Evolutionary conservation across 2,888 invertebrate species (phyloP), one percentile per base, ranked within the genome.

Genomic region (Beris morrisii): DNA sequence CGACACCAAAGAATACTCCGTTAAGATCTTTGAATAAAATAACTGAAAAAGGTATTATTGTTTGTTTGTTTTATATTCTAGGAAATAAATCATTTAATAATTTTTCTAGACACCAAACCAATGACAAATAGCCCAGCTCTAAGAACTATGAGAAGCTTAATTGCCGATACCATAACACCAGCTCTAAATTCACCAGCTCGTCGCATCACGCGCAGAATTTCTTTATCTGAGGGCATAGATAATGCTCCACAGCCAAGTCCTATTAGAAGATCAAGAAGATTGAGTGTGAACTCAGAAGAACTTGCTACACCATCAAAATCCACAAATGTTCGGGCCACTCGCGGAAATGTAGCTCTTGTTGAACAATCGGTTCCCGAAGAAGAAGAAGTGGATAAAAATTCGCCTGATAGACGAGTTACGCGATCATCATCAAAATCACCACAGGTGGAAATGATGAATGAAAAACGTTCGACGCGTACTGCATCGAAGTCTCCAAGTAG

Each of bases 351-450:
- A 1, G 13, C 32, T 4, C 28, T 61, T 6, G 7, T 52, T 15
- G 61, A 61, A 22, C 50, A 61, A 13, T 50, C 59, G 5, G 61
- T 61, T 9, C 50, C 52, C 5, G 61, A 61, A 28, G 61, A 61
- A 43, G 61, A 61, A 3, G 50, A 61, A 4, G 6, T 7, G 15
- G 5, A 4, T 6, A 46, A 59, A 48, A 5, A 13, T n/a, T 38
- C 43, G 13, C 13, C 22, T 22, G 38, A 38, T 9, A 38, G 38
- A 38, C 55, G 11, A 13, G 9, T 15, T n/a, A 22, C 22, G 22
- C 13, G 15, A 13, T 5, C 5, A 44, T 22, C 22, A 11, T 5
- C 6, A 15, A n/a, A 44, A 7, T 7, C 12, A 22, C 7, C 6
- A 5, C 9, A 55, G 31, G 15, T 9, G 50, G 15, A 50, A 22